phyloP scores from a whole-genome alignment of 2,888 invertebrate genomes.

The Phengaris alcon region DNA sequence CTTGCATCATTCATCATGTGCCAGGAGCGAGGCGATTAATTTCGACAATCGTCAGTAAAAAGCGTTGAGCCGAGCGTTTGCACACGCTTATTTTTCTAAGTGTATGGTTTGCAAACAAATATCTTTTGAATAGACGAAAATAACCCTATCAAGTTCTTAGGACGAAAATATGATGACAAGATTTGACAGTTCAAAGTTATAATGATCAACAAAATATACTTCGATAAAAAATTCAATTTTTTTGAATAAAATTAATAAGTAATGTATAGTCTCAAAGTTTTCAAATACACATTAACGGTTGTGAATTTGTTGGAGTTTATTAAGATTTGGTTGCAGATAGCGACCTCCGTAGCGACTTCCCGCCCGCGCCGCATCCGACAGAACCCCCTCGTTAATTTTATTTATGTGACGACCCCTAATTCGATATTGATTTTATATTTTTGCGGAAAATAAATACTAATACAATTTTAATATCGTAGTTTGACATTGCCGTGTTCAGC shows the following conservation, averaged over 20 bases:
- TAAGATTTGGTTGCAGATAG: conserved; percentile 59
- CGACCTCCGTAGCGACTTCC: conserved; percentile 58
- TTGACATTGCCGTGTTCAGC: not conserved
- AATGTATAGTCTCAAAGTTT: conserved; percentile 19
- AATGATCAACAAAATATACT: not conserved
- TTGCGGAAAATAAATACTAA: conserved; percentile 28
- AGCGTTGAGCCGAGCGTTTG: conserved; percentile 48
- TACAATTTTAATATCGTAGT: not conserved
- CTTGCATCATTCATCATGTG: conserved; percentile 74
- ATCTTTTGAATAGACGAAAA: too few species aligned
- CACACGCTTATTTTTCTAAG: conserved; percentile 39
- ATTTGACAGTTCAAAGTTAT: not conserved
- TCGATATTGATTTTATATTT: conserved; percentile 50
- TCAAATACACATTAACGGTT: conserved; percentile 32
- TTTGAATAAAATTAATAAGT: not conserved
- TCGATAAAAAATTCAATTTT: not conserved
- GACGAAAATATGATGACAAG: not conserved
- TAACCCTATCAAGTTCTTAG: not conserved
- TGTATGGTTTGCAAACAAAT: not conserved
- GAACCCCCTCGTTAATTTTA: conserved; percentile 70
- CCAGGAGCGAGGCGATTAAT: conserved; percentile 59
- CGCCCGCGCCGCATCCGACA: conserved; percentile 59
- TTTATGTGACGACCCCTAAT: conserved; percentile 66
- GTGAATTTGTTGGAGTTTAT: conserved; percentile 57
- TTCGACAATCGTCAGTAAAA: conserved; percentile 67